phyloP scores from a whole-genome alignment of 2,888 invertebrate genomes.

The Heliconius hortense region DNA sequence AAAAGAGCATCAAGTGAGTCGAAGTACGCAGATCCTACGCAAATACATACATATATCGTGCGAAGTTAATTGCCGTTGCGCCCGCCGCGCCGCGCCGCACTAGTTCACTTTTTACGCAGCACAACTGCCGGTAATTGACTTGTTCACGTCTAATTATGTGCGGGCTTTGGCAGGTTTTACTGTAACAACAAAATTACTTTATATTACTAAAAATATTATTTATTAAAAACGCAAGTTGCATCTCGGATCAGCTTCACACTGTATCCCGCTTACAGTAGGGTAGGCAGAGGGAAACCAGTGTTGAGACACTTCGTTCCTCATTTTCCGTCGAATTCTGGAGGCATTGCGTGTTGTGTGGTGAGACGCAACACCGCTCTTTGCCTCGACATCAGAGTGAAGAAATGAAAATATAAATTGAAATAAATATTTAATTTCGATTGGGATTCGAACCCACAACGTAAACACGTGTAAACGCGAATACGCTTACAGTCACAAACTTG shows the following conservation, averaged over 20 bases:
- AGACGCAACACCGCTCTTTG: too few relatives aligned
- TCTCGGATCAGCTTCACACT: neutral
- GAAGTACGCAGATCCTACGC: slow-evolving; percentile 43
- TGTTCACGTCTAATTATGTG: slow-evolving; percentile 30
- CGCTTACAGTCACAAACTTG: too few relatives aligned
- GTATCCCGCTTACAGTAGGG: too few relatives aligned
- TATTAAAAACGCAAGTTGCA: neutral
- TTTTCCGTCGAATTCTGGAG: too few relatives aligned
- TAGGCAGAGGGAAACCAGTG: too few relatives aligned
- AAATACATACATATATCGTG: slow-evolving; percentile 47
- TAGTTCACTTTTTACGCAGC: slow-evolving; percentile 31
- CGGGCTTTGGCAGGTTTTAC: slow-evolving; percentile 6
- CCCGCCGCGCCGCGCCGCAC: slow-evolving; percentile 35
- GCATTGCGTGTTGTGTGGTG: too few relatives aligned
- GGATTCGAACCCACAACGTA: too few relatives aligned
- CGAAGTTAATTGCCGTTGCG: slow-evolving; percentile 53
- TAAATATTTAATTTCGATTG: too few relatives aligned
- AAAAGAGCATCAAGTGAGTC: slow-evolving; percentile 53
- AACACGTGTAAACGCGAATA: too few relatives aligned
- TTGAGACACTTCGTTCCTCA: too few relatives aligned
- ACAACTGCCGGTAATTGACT: slow-evolving; percentile 38
- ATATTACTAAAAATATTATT: neutral
- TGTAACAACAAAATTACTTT: slow-evolving; percentile 7
- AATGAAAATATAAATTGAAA: too few relatives aligned
- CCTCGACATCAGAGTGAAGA: too few relatives aligned